These are phyloP conservation scores for Pollenia angustigena DNA, from an alignment of 2,888 invertebrate species.

Conservation along the genomic window DNA sequence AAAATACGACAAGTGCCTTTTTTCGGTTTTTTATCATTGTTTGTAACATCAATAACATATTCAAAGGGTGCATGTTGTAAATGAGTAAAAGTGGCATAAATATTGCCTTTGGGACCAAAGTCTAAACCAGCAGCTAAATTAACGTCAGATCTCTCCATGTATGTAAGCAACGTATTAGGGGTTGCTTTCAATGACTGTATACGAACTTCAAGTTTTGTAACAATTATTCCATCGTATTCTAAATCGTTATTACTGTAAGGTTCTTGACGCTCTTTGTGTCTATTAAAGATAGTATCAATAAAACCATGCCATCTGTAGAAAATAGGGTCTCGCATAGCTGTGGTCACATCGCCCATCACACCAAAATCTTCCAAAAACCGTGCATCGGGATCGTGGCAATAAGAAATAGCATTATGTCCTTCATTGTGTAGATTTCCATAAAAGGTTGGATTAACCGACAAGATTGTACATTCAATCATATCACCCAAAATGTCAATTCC, in stretches of 20 bases:
- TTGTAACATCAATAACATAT: conserved; percentile 87
- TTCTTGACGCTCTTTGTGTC: conserved; percentile 87
- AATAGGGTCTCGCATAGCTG: conserved; percentile 93
- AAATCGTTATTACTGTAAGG: conserved; percentile 85
- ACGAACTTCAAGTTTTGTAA: conserved; percentile 70
- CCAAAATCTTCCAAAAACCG: conserved; percentile 89
- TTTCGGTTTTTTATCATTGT: conserved; percentile 85
- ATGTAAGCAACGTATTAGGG: conserved; percentile 84
- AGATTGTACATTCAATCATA: conserved; percentile 89
- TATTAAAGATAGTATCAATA: conserved; percentile 90
- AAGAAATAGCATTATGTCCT: conserved; percentile 91
- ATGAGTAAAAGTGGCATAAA: conserved; percentile 90
- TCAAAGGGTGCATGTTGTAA: conserved; percentile 90
- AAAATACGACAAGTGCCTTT: conserved; percentile 89
- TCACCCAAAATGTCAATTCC: conserved; percentile 93
- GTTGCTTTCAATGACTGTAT: conserved; percentile 62
- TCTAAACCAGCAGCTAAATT: conserved; percentile 92
- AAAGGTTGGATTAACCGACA: conserved; percentile 88
- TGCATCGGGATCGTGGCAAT: conserved; percentile 92
- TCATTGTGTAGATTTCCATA: conserved; percentile 93
- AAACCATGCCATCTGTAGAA: conserved; percentile 94
- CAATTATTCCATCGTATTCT: conserved; percentile 75
- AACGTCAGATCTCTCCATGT: conserved; percentile 92
- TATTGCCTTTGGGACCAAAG: conserved; percentile 89
- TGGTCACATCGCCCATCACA: conserved; percentile 92